phyloP scores from a whole-genome alignment of 2,113 vertebrate genomes.

The Anhinga rufa region DNA sequence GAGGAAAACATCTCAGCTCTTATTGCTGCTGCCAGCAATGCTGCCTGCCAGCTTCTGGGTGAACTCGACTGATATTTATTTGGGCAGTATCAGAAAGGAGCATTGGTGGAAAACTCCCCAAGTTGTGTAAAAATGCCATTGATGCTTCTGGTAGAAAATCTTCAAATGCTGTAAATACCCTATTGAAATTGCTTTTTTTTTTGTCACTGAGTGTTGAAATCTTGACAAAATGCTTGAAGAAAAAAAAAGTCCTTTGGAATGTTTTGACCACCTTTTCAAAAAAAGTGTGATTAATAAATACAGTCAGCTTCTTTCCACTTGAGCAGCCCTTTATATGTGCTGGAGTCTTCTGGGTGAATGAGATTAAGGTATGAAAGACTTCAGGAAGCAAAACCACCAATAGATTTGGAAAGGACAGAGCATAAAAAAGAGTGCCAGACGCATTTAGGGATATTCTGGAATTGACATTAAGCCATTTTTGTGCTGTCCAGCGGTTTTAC shows the following conservation, averaged over 20 bases:
- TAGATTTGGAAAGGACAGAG: neutral
- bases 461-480: neutral
- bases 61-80: neutral
- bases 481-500: neutral
- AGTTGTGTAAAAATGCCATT: neutral
- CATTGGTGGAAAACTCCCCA: neutral
- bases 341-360: neutral
- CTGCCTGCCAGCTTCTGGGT: neutral
- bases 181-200: neutral
- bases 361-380: conserved; percentile 7
- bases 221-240: neutral
- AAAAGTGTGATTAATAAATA: neutral
- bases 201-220: neutral
- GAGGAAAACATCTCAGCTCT: conserved; percentile 17
- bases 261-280: neutral
- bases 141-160: neutral
- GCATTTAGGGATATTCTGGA: neutral
- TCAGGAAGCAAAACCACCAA: neutral
- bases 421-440: neutral
- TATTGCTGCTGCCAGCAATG: neutral
- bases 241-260: neutral
- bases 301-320: neutral
- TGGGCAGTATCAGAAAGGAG: neutral
- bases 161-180: neutral
- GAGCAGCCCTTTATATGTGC: neutral